Evolutionary conservation across 2,113 vertebrate genomes (phyloP).

Genomic region (Phoenicopterus ruber): DNA sequence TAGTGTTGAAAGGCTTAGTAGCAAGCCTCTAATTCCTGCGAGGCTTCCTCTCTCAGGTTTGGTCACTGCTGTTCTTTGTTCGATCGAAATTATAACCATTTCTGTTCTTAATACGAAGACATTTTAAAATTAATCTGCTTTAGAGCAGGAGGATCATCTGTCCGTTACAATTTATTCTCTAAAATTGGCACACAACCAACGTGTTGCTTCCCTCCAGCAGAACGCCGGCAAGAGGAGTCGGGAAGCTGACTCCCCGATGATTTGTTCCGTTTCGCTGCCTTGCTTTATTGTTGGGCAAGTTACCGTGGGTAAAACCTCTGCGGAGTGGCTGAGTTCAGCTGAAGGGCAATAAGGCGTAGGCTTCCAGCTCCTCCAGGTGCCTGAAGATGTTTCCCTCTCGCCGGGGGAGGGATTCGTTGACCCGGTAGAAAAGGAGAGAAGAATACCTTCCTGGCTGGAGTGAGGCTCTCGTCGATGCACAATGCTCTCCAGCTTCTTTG

Average conservation of each 20-base stretch:
- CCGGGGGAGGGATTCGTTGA: neutral
- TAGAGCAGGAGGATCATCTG: neutral
- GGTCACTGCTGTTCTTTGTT: neutral
- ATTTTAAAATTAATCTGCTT: neutral
- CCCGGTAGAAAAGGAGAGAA: neutral
- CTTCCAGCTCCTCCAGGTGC: neutral
- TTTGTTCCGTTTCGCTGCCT: neutral
- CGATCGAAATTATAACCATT: neutral
- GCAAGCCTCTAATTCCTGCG: neutral
- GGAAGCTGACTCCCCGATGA: neutral
- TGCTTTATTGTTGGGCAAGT: neutral
- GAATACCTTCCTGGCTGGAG: accelerated
- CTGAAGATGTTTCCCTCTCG: neutral
- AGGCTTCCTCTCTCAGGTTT: neutral
- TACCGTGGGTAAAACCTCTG: neutral
- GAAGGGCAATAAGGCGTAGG: neutral
- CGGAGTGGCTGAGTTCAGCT: neutral
- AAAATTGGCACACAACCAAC: accelerated
- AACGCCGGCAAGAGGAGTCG: neutral
- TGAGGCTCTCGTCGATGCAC: neutral
- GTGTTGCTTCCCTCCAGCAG: neutral
- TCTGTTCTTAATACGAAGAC: neutral
- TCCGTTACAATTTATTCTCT: neutral
- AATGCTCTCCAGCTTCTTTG: neutral
- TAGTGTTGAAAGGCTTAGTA: neutral